Conservation (phyloP, 1,140 invertebrate species). For the Paracyclopina nana region DNA sequence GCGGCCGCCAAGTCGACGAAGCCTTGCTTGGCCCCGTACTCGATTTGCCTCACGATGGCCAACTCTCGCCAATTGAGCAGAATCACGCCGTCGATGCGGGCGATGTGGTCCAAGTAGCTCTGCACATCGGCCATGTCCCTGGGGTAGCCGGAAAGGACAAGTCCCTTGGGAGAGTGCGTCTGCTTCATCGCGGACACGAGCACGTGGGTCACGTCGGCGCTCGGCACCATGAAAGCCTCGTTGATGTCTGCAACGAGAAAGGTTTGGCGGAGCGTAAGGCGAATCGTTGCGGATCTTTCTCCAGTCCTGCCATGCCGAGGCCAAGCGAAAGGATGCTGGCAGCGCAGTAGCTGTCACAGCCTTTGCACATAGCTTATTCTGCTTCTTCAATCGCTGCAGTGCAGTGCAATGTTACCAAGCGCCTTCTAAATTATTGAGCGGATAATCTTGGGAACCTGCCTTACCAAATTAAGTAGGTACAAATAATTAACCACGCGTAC, state of each 20-base stretch:
- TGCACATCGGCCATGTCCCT: constrained; percentile 72
- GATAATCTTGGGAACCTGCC: no score
- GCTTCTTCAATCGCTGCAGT: no score
- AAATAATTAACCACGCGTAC: no score
- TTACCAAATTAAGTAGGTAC: no score
- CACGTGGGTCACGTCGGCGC: constrained; percentile 61
- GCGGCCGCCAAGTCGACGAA: constrained; percentile 63
- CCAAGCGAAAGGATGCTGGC: no score
- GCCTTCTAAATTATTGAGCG: no score
- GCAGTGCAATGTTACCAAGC: no score
- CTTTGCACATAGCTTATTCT: no score
- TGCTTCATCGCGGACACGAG: constrained; percentile 85
- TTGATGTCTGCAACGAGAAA: constrained; percentile 40
- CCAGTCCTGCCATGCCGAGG: no score
- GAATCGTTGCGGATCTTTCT: no score
- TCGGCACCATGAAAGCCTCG: constrained; percentile 27
- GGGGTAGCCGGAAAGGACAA: constrained; percentile 86
- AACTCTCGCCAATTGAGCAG: constrained; percentile 63
- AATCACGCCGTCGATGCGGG: constrained; percentile 60
- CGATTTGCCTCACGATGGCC: constrained; percentile 61
- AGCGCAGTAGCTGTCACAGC: no score
- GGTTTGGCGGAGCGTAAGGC: no score
- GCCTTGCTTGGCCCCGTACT: constrained; percentile 64
- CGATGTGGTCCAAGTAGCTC: constrained; percentile 69
- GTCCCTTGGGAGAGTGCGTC: constrained; percentile 66